These are phyloP conservation scores for Sylvilagus floridanus DNA, from an alignment of 2,797 vertebrate genomes.

Conservation along the genomic window DNA sequence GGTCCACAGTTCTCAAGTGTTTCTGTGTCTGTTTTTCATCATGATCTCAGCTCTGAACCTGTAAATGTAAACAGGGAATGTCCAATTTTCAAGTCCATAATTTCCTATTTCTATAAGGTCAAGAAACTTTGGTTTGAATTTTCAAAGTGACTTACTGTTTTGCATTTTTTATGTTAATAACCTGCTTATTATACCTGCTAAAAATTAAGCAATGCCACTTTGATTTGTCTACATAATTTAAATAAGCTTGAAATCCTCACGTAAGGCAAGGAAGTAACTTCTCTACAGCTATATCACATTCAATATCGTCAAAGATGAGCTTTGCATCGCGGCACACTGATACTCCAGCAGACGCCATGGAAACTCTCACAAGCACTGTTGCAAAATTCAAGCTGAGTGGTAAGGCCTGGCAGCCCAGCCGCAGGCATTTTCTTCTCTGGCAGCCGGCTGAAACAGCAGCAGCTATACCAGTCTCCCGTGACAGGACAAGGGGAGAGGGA, in stretches of 20 bases:
- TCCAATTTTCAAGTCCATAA: conserved; percentile 89
- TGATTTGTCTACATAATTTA: conserved; percentile 97
- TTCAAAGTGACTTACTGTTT: conserved; percentile 89
- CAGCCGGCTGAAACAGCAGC: conserved; percentile 84
- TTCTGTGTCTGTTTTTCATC: conserved; percentile 55
- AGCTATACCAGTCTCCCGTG: conserved; percentile 77
- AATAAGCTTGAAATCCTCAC: conserved; percentile 92
- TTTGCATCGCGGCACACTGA: conserved; percentile 87
- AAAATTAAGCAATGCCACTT: conserved; percentile 92
- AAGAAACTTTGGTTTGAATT: conserved; percentile 92
- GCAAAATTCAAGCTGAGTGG: conserved; percentile 85
- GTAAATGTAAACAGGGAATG: conserved; percentile 89
- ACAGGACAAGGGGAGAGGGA: conserved; percentile 71
- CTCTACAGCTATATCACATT: conserved; percentile 96
- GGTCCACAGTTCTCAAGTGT: conserved; percentile 80
- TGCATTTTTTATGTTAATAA: conserved; percentile 88
- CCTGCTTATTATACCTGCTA: conserved; percentile 85
- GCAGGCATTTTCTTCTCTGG: conserved; percentile 74
- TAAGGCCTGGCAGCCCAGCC: conserved; percentile 78
- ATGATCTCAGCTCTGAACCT: conserved; percentile 88
- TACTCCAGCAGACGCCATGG: conserved; percentile 83
- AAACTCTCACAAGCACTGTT: conserved; percentile 86
- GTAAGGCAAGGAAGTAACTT: conserved; percentile 91
- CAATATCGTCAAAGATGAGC: conserved; percentile 96
- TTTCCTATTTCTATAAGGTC: conserved; percentile 87